Base-by-base conservation (phyloP, 2,888 invertebrate genomes). In the Chrysopilus asiliformis region DNA sequence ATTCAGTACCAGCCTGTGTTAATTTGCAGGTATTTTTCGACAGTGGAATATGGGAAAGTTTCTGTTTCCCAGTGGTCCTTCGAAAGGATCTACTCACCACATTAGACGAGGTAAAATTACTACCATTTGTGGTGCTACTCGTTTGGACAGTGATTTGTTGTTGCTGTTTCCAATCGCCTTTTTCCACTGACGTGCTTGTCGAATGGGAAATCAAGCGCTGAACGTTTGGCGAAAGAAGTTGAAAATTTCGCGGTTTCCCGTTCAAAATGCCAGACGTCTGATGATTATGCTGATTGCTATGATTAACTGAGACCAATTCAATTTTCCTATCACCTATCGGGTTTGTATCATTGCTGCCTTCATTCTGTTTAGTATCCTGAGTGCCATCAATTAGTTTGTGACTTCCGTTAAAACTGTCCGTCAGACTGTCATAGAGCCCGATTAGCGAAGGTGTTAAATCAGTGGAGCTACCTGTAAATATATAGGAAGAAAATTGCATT, bases 391-490 rank as follows among this genome's bases (percentile, higher is more conserved):
- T 26, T 12, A n/a, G 9, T 26, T 26, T 6, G 5, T 10, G n/a
- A 26, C n/a, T 12, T 14, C 25, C 16, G 14, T 20, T 40, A 12
- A 8, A 50, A 70, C 70, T 55, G 39, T 50, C 56, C 28, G 58
- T 60, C 47, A 87, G 68, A 45, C 81, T 80, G 67, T 90, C 89
- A 62, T 86, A 87, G 64, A 86, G 81, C 45, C 82, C 83, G 64
- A 90, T 73, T 44, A 89, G 71, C 48, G 83, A 80, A 41, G 87
- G 85, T 58, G 84, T 79, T 60, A 90, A 69, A 60, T 90, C 89
- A 52, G 81, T 79, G 49, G 84, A 81, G 55, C 83, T 79, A 61
- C 87, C 89, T 89, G 76, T 30, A 74, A 72, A 49, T 55, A 65
- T 53, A 27, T n/a, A 27, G 14, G 14, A 14, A 26, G 13, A 26